Evolutionary conservation across 2,797 vertebrate genomes (phyloP).

Genomic region (Leptatherina wallacei): DNA sequence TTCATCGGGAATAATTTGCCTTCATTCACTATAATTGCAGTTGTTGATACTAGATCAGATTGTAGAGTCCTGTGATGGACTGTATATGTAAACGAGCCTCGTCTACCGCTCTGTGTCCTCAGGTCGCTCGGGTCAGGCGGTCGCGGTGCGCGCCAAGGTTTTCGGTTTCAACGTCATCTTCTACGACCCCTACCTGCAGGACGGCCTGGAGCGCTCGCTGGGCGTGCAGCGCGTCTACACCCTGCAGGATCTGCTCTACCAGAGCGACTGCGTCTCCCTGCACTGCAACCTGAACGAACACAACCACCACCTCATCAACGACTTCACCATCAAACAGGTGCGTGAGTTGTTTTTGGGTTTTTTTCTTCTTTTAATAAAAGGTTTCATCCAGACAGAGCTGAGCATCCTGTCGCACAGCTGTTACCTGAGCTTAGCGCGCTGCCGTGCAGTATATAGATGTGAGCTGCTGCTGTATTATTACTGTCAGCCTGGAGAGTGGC

Average conservation of each 20-base stretch:
- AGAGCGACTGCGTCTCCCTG: slow-evolving; percentile 98
- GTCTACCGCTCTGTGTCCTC: slow-evolving; percentile 17
- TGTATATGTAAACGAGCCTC: too few species aligned
- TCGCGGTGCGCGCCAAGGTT: slow-evolving; percentile 95
- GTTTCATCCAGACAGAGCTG: slow-evolving; percentile 21
- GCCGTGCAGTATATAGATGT: slow-evolving; percentile 52
- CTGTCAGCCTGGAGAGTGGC: slow-evolving; percentile 51
- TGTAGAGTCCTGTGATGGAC: too few species aligned
- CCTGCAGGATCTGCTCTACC: slow-evolving; percentile 96
- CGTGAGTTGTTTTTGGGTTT: background rate
- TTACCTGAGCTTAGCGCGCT: slow-evolving; percentile 37
- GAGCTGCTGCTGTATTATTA: slow-evolving; percentile 55
- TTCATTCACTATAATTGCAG: too few species aligned
- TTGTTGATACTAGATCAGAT: too few species aligned
- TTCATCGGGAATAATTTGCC: too few species aligned
- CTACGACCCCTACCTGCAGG: slow-evolving; percentile 98
- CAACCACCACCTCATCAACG: slow-evolving; percentile 99
- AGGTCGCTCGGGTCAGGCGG: slow-evolving; percentile 96
- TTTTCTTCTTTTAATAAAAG: background rate
- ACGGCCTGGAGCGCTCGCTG: slow-evolving; percentile 94
- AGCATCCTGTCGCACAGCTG: slow-evolving; percentile 32
- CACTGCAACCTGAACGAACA: slow-evolving; percentile 98
- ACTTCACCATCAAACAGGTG: slow-evolving; percentile 99
- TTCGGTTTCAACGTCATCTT: slow-evolving; percentile 98
- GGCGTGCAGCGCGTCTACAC: slow-evolving; percentile 97